These are phyloP conservation scores for Scolopax mira DNA, from an alignment of 2,113 vertebrate species.

Conservation along the genomic window DNA sequence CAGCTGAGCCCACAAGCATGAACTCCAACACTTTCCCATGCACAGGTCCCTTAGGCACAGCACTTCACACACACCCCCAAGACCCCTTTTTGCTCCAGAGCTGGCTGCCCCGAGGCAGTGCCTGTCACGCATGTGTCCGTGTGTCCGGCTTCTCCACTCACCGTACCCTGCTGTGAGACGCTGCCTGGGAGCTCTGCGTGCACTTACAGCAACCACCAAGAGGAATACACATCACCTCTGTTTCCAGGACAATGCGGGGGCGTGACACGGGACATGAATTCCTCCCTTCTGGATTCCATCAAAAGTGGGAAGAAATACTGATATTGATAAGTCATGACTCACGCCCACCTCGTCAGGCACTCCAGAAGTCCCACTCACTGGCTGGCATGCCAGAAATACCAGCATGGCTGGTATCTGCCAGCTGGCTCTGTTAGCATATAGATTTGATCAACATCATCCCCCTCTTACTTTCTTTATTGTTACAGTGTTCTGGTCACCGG, in stretches of 20 bases:
- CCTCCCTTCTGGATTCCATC: neutral
- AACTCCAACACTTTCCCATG: neutral
- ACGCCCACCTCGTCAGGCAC: neutral
- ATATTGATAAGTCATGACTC: conserved; percentile 16
- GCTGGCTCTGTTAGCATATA: neutral
- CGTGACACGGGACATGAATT: neutral
- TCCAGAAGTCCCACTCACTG: neutral
- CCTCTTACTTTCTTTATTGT: neutral
- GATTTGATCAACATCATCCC: neutral
- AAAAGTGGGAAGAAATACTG: neutral
- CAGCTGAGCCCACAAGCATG: neutral
- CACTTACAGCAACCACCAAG: neutral
- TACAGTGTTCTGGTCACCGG: neutral
- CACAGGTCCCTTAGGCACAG: rapidly evolving
- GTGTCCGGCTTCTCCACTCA: neutral
- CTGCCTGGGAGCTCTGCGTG: neutral
- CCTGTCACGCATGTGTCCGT: rapidly evolving
- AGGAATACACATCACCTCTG: neutral
- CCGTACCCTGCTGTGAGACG: neutral
- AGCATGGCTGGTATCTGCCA: neutral
- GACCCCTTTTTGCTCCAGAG: neutral
- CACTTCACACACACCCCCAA: rapidly evolving
- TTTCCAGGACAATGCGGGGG: neutral
- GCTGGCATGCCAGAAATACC: neutral
- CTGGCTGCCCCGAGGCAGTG: neutral